These are phyloP conservation scores for Aplocera efformata DNA, from an alignment of 2,888 invertebrate genomes.

Conservation along the genomic window DNA sequence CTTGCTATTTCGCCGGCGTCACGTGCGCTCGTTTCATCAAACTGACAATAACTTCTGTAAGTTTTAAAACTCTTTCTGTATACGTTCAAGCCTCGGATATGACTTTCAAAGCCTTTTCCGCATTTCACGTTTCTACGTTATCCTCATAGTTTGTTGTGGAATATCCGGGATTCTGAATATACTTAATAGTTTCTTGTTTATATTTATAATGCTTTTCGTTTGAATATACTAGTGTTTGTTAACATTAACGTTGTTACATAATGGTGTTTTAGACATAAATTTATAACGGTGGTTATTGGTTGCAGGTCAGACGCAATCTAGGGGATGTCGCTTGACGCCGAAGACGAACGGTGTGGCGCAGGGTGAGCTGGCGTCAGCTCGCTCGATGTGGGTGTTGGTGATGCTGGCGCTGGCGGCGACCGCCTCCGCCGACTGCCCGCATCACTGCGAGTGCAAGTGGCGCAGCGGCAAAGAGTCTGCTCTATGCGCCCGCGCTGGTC, in stretches of 20 bases:
- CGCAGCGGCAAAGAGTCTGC: constrained; percentile 93
- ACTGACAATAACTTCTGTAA: constrained; percentile 28
- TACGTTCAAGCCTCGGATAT: constrained; percentile 21
- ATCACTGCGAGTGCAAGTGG: constrained; percentile 93
- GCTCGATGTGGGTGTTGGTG: constrained; percentile 77
- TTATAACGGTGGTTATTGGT: constrained; percentile 28
- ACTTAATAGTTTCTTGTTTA: neutral
- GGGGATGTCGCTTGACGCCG: constrained; percentile 67
- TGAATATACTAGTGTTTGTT: too few species aligned
- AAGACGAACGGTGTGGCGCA: constrained; percentile 66
- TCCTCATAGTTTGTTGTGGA: constrained; percentile 5
- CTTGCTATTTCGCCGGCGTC: constrained; percentile 21
- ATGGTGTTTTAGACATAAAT: neutral
- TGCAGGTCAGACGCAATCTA: constrained; percentile 49
- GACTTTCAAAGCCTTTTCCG: constrained; percentile 23
- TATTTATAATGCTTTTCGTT: too few species aligned
- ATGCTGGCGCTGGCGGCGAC: constrained; percentile 69
- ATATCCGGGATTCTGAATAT: neutral
- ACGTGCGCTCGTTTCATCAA: constrained; percentile 27
- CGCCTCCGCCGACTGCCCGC: constrained; percentile 84
- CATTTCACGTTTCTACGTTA: constrained; percentile 17
- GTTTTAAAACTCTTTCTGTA: constrained; percentile 23
- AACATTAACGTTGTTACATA: neutral
- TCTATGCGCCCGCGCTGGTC: constrained; percentile 87
- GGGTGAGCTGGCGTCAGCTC: constrained; percentile 60